Base-by-base conservation (phyloP, 1,140 invertebrate genomes). In the Bombus waltoni region DNA sequence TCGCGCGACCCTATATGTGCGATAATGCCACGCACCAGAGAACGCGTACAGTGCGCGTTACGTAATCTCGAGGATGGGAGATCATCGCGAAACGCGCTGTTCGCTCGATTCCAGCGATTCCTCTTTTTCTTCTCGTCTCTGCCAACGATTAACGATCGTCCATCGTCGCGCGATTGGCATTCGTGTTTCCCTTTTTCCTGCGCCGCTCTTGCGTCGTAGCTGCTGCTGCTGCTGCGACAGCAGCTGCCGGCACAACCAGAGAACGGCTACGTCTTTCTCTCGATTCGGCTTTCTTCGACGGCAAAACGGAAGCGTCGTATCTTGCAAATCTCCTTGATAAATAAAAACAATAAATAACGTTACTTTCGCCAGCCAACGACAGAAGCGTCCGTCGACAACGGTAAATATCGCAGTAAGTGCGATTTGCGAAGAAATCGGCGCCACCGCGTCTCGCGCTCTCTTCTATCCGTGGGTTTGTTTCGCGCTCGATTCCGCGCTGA, bases 331-430 rank as follows among this genome's bases (percentile, higher is more conserved):
- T 53, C 47, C 18, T 53, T 71, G 77, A 79, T 88, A 73, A 72
- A 85, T 82, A 81, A 35, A 74, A 85, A 91, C 91, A 85, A 91
- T 83, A 89, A 89, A 72, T 89, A 66, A 76, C 80, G 81, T 88
- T 85, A 89, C 92, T 85, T 88, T 92, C 87, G 86, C 89, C 86
- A 62, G 80, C 38, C 81, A 82, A 81, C 77, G 89, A 89, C 87
- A 84, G 83, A 38, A 53, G 22, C 47, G 18, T 22, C 18, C 22
- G 6, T 8, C 47, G 22, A 53, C 18, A 22, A 53, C 47, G 47
- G 47, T 2, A 53, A 53, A 53, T 53, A 32, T 32, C 0, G 32
- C 62, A 53, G 53, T 42, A 78, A 71, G 59, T 79, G 53, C 65
- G 62, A 85, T 89, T 87, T 79, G 42, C 47, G 65, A 76, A 57